Evolutionary conservation across 2,113 vertebrate species (phyloP).

Genomic region (Aramus guarauna): DNA sequence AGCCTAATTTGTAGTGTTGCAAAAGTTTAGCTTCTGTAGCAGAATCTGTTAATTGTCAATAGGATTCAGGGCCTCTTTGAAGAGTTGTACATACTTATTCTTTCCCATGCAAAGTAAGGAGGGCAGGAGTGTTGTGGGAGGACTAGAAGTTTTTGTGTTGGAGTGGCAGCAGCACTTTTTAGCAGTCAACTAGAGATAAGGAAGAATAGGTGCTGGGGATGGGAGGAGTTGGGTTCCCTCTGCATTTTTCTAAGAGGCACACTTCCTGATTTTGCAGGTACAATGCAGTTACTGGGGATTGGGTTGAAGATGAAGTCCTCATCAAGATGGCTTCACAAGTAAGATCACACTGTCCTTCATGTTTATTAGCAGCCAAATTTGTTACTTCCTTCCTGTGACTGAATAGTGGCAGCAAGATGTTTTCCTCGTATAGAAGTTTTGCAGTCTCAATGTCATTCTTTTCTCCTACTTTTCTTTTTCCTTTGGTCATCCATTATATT

Average conservation of each 20-base stretch:
- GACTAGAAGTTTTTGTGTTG: neutral
- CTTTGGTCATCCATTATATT: neutral
- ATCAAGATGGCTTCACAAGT: conserved; percentile 96
- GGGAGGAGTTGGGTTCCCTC: neutral
- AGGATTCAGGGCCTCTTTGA: neutral
- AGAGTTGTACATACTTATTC: neutral
- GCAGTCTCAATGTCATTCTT: neutral
- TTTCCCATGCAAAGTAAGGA: neutral
- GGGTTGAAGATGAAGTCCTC: conserved; percentile 89
- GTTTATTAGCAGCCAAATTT: neutral
- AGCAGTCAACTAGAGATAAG: neutral
- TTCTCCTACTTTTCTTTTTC: neutral
- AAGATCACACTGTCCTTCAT: neutral
- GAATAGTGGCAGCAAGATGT: neutral
- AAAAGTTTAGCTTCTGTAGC: neutral
- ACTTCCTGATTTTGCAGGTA: conserved; percentile 76
- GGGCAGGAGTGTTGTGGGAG: neutral
- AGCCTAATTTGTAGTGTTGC: neutral
- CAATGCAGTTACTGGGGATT: conserved; percentile 88
- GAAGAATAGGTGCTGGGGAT: neutral
- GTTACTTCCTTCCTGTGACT: neutral
- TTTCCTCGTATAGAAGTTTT: neutral
- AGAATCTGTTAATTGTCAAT: neutral
- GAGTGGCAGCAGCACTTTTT: neutral
- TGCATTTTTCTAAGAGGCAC: neutral